Conservation (phyloP, 2,888 invertebrate genomes). For the Melanostoma mellinum region DNA sequence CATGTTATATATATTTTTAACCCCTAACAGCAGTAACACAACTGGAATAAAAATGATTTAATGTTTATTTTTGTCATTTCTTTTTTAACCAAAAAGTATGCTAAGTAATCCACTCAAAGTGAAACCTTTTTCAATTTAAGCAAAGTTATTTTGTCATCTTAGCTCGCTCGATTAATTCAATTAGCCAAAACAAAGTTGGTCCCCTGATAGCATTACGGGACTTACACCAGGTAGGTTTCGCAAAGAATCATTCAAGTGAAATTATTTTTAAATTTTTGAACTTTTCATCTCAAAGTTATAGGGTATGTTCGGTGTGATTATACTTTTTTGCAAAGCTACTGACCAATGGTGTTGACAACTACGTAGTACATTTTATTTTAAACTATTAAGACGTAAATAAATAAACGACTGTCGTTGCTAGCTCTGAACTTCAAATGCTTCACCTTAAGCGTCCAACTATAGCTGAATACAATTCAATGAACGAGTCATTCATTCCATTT, state of each 20-base stretch:
- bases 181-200: conserved; percentile 44
- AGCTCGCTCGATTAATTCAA: conserved; percentile 67
- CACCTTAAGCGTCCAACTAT: no score
- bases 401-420: no score
- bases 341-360: no score
- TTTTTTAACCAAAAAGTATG: not conserved
- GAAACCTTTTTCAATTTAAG: conserved; percentile 27
- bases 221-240: conserved; percentile 30
- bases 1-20: no score
- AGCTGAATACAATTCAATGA: no score
- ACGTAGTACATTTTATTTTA: no score
- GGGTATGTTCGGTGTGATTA: not conserved
- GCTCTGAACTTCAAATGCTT: no score
- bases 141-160: conserved; percentile 37
- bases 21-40: no score
- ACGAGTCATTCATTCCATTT: no score
- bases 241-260: conserved; percentile 50
- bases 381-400: no score
- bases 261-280: conserved; percentile 51
- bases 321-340: not conserved
- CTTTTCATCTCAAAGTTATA: conserved; percentile 27
- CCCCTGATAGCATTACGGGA: conserved; percentile 27
- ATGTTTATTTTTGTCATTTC: no score
- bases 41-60: no score
- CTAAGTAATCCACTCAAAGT: conserved; percentile 27